Evolutionary conservation across 2,888 invertebrate species (phyloP), one percentile per base, ranked within the genome.

Genomic region (Camponotus fellah): DNA sequence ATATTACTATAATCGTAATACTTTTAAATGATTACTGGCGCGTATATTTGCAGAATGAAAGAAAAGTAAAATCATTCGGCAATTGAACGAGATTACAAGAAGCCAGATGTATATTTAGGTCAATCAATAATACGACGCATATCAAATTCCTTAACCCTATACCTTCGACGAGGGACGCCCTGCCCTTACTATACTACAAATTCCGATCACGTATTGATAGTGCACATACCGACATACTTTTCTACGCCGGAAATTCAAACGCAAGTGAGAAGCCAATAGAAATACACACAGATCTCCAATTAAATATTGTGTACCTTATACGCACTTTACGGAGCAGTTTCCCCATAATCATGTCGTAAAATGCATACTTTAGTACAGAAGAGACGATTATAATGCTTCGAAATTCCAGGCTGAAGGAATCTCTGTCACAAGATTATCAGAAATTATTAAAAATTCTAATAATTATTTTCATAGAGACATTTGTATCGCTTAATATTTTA

Each of bases 111-210:
- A 60, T 21, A 64, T 62, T 64, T 75, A 46, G 46, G n/a, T 75
- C 75, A 64, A 75, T 62, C 62, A 62, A 74, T 58, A 72, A 72
- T 21, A 34, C 26, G 64, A 65, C 56, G 53, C 71, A 49, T 56
- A 40, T 87, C 62, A 58, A 72, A 88, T 82, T 88, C 83, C 77
- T 85, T 82, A 83, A 77, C 34, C 40, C 53, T 77, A 71, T 58
- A 69, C 62, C 37, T 71, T 71, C 53, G 40, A 37, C 69, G 46
- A 26, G 56, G 37, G 46, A 34, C 43, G 37, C 14, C 53, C 46
- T 65, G 60, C 6, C 71, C 58, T 46, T 10, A 37, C 37, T 6
- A 53, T 53, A 68, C 40, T 12, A 14, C 56, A 32, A 84, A 81
- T 76, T 75, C 66, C 26, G n/a, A 62, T 66, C 80, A 49, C 56